Evolutionary conservation across 2,113 vertebrate genomes (phyloP), one percentile per base, ranked within the genome.

Genomic region (Chrysemys picta): DNA sequence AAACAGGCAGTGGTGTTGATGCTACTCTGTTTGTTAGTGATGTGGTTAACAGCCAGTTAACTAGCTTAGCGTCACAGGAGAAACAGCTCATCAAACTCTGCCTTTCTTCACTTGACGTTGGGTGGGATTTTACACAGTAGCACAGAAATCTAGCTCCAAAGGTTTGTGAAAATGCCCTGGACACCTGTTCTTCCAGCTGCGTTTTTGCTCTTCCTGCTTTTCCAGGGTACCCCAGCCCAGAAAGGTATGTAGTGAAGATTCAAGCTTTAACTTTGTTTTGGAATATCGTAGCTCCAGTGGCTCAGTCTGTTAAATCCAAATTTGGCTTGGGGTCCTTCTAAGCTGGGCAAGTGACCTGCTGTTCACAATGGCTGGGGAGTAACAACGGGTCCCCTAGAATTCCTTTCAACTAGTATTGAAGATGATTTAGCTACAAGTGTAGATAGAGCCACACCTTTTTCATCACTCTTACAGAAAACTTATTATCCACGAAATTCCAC

Each of bases 101-200:
- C 17, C 9, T 72, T n/a, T 82, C 16, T 72, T 88, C 27, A 8
- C n/a, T 72, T 38, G 21, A 38, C 19, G 2, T 10, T 38, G 9
- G 19, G 65, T 38, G 19, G 65, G n/a, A 21, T 38, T 72, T 72
- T 38, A 72, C 19, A 22, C 47, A 53, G n/a, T 6, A 49, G 50
- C 0, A 38, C 10, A 84, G 49, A 84, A 38, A 14, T 79, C 14
- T 11, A 78, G n/a, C 78, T 29, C 0, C 72, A 72, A 81, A 57
- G 22, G 50, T 10, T 45, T 88, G 52, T 78, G 81, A 84, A 95
- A 80, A 97, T 97, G 97, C 53, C 24, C 25, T 47, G 89, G 95
- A 19, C 17, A 2, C 76, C 1, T 0, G 3, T 1, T 75, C 19
- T 94, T 16, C 45, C 65, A 59, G 1, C 4, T 19, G 62, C 57